A percentile compares a stretch with the other conserved stretches of the same genome.
Conservation (phyloP, 1,140 invertebrate genomes). For the Eumaeus atala region DNA sequence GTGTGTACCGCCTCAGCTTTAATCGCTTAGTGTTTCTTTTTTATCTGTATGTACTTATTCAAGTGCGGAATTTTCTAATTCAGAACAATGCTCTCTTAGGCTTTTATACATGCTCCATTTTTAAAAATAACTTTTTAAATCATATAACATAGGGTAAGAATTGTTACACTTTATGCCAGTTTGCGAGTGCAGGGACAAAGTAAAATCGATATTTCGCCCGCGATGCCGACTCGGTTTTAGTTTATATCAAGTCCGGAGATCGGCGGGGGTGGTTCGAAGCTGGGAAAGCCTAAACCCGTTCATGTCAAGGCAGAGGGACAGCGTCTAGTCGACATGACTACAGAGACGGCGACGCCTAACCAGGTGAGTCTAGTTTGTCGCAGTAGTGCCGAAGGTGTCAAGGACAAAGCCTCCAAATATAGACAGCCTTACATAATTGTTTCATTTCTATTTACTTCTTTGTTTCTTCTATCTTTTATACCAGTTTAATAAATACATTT, state of each 20-base stretch:
- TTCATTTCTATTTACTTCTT: neutral
- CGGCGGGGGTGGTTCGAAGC: slow-evolving; percentile 29
- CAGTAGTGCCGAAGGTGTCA: slow-evolving; percentile 29
- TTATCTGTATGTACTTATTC: slow-evolving; percentile 9
- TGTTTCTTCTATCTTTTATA: neutral
- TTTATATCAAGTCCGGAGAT: slow-evolving; percentile 17
- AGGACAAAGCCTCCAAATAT: slow-evolving; percentile 32
- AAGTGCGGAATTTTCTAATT: neutral
- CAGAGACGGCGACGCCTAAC: slow-evolving; percentile 62
- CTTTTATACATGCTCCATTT: neutral
- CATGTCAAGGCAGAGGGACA: slow-evolving; percentile 52
- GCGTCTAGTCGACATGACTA: slow-evolving; percentile 59
- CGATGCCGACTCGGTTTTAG: slow-evolving; percentile 34
- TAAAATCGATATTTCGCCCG: slow-evolving; percentile 47
- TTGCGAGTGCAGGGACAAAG: slow-evolving; percentile 39
- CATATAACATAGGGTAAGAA: slow-evolving; percentile 7
- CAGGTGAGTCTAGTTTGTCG: slow-evolving; percentile 53
- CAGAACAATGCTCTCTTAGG: neutral
- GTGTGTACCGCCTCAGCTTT: slow-evolving; percentile 53
- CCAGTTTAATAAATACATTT: too few relatives aligned
- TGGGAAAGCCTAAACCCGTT: slow-evolving; percentile 35
- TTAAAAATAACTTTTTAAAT: neutral
- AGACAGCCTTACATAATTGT: slow-evolving; percentile 17
- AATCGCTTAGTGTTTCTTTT: slow-evolving; percentile 57
- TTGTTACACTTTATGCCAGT: slow-evolving; percentile 18